Evolutionary conservation across 1,140 invertebrate species (phyloP), one percentile per base, ranked within the genome.

Genomic region (Lepidotrigona ventralis): DNA sequence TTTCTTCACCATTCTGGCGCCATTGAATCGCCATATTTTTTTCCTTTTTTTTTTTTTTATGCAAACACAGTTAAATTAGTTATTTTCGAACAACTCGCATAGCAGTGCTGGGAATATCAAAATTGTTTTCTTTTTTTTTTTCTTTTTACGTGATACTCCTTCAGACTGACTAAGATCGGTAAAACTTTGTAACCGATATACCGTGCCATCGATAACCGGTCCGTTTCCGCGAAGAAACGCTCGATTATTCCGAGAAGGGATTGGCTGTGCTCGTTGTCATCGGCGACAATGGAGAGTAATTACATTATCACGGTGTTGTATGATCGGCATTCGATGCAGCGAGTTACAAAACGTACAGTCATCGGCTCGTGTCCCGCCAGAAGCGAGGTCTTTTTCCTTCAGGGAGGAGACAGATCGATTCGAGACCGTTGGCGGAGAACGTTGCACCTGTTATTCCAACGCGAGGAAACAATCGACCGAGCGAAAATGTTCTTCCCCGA

Each of bases 301-400:
- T 84, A 84, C 83, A 84, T 84, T 84, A 84, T 79, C 83, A 29
- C 70, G 68, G 77, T 58, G 70, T 74, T 73, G 70, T 74, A 74
- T 23, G 70, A 84, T 80, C 78, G 82, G 79, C 77, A 74, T 79
- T 79, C 77, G 82, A 73, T 66, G 68, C 75, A 71, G 81, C 51
- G 33, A 46, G 75, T 71, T 71, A 64, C 39, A 72, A 83, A 83
- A 64, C 51, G 81, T 83, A 79, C 8, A 79, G 81, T 83, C 81
- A 83, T 83, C 74, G 81, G 81, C 81, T 83, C 75, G 75, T 71
- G 75, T 83, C 66, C 46, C n/a, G 81, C 56, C 56, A 71, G 64
- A 78, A 83, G 81, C 64, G 54, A 53, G 56, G 68, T 70, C 75
- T 53, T 78, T 39, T 78, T 83, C 74, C 53, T 21, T 83, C 69